Percentiles rank a stretch among this genome's conserved stretches.
Conservation (phyloP, 1,140 invertebrate genomes). For the Venustaconcha ellipsiformis region DNA sequence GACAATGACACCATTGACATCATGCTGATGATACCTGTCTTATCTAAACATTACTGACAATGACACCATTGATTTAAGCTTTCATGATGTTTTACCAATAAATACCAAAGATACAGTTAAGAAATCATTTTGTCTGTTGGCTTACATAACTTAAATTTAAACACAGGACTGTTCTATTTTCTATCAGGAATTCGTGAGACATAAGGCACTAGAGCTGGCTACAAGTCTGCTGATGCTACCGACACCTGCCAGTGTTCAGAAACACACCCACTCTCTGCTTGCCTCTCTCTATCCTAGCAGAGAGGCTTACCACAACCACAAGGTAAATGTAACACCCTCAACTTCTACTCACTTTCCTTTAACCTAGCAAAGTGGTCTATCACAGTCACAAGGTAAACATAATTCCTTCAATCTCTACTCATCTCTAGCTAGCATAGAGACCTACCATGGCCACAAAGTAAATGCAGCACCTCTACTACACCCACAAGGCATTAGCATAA, state of each 20-base stretch:
- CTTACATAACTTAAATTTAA: too few relatives aligned
- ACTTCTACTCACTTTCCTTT: slow-evolving; percentile 75
- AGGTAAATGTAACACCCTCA: slow-evolving; percentile 70
- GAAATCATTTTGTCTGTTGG: too few relatives aligned
- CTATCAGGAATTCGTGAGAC: slow-evolving; percentile 64
- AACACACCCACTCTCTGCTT: slow-evolving; percentile 77
- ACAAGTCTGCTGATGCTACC: slow-evolving; percentile 86
- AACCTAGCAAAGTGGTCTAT: slow-evolving; percentile 13
- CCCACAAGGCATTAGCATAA: not conserved
- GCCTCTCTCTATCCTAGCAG: slow-evolving; percentile 82
- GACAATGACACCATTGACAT: too few relatives aligned
- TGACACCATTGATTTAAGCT: too few relatives aligned
- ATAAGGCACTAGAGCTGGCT: slow-evolving; percentile 79
- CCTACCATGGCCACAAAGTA: too few relatives aligned
- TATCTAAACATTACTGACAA: too few relatives aligned
- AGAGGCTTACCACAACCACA: slow-evolving; percentile 85
- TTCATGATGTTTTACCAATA: too few relatives aligned
- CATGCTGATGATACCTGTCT: too few relatives aligned
- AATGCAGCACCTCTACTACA: too few relatives aligned
- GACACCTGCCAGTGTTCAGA: slow-evolving; percentile 82
- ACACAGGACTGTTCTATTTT: not conserved
- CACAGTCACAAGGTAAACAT: slow-evolving; percentile 35
- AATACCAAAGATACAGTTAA: too few relatives aligned
- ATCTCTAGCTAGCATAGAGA: too few relatives aligned
- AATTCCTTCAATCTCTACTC: slow-evolving; percentile 64